A percentile compares a stretch with the other conserved stretches of the same genome.
These are phyloP conservation scores for Platanista minor DNA, from an alignment of 2,113 vertebrate species.

Conservation along the genomic window DNA sequence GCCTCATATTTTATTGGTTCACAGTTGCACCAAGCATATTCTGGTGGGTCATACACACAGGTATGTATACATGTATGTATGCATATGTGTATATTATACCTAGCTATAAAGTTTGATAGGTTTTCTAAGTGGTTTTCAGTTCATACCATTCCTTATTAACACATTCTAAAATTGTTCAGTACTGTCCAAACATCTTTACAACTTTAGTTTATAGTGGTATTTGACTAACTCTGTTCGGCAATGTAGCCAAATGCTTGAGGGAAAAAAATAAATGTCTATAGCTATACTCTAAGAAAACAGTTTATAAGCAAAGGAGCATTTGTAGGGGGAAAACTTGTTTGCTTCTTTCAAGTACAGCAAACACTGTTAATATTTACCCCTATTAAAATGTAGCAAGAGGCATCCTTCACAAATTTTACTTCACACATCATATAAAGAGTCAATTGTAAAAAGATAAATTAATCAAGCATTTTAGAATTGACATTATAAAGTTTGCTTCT, in stretches of 20 bases:
- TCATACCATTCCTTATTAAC: background rate
- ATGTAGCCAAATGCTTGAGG: background rate
- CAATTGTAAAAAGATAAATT: background rate
- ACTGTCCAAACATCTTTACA: background rate
- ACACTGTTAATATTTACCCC: background rate
- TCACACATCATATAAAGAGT: background rate
- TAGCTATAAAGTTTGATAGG: background rate
- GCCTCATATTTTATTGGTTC: background rate
- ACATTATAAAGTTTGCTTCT: background rate
- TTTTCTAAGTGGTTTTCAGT: background rate
- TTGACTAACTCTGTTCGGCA: background rate
- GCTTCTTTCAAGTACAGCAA: background rate
- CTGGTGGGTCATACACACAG: background rate
- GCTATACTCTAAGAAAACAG: background rate
- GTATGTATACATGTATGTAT: rapidly evolving
- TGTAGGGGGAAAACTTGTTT: background rate
- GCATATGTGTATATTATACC: background rate
- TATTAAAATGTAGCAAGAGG: background rate
- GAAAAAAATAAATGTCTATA: background rate
- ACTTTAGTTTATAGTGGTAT: background rate
- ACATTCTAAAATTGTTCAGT: background rate
- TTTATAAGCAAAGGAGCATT: background rate
- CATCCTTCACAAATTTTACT: background rate
- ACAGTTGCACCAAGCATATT: background rate
- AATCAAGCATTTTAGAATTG: background rate